Evolutionary conservation across 2,113 vertebrate species (phyloP).

Genomic region (Eudorcas thomsonii): DNA sequence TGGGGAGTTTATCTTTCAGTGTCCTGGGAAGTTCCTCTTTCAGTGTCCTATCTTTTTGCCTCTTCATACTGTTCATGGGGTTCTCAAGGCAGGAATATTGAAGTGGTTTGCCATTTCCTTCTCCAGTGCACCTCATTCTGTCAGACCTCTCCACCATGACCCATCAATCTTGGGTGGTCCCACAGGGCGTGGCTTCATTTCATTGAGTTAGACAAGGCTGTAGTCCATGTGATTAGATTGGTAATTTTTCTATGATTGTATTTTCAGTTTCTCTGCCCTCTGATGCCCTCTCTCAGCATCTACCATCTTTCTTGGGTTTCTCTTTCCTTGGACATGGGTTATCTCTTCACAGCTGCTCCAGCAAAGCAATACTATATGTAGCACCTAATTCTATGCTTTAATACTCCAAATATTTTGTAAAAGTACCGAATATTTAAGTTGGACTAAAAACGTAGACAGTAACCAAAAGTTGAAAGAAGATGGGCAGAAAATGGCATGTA

Average conservation of each 20-base stretch:
- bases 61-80: not conserved
- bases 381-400: not conserved
- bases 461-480: not conserved
- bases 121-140: not conserved
- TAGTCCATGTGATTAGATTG: not conserved
- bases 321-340: not conserved
- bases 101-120: not conserved
- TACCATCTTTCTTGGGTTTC: not conserved
- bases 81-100: not conserved
- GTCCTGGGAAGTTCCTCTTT: no score
- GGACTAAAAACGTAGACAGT: not conserved
- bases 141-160: not conserved
- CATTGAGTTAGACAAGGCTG: not conserved
- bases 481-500: not conserved
- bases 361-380: not conserved
- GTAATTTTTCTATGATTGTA: not conserved
- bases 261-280: not conserved
- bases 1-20: no score
- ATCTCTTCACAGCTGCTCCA: not conserved
- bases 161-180: not conserved
- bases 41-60: not conserved
- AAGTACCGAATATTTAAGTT: not conserved
- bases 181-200: not conserved
- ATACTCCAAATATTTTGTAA: not conserved
- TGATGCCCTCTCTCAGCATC: not conserved